These are phyloP conservation scores for Todiramphus saurophagus DNA, from an alignment of 2,113 vertebrate species.

Conservation along the genomic window DNA sequence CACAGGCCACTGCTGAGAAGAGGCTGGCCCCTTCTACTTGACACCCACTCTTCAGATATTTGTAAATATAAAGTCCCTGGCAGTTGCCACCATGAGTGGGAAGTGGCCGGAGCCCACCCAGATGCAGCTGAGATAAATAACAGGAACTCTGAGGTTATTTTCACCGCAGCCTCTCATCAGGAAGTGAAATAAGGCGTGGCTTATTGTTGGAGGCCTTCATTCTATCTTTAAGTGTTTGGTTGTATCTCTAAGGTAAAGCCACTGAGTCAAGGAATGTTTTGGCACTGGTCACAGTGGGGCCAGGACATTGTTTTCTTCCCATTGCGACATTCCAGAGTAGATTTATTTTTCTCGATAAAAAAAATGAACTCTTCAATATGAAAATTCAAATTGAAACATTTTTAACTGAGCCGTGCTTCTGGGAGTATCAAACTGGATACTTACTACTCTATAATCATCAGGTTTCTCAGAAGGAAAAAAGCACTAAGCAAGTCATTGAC, in stretches of 20 bases:
- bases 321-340: neutral
- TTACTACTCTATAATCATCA: neutral
- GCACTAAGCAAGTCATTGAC: neutral
- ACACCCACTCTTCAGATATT: no score
- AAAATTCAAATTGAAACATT: neutral
- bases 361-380: neutral
- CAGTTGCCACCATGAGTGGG: fast-evolving
- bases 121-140: neutral
- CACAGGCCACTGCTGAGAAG: no score
- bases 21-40: no score
- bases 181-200: neutral
- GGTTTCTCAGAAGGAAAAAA: neutral
- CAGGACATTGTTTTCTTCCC: neutral
- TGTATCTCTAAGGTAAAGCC: neutral
- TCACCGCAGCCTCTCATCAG: neutral
- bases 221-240: neutral
- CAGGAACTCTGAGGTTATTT: neutral
- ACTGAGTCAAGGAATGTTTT: neutral
- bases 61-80: neutral
- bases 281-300: neutral
- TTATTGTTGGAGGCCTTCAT: neutral
- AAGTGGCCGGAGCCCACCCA: neutral
- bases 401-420: neutral
- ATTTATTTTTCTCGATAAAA: neutral
- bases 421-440: neutral